A percentile compares a stretch with the other conserved stretches of the same genome.
These are phyloP conservation scores for Apodemus sylvaticus DNA, from an alignment of 2,113 vertebrate species.

Conservation along the genomic window DNA sequence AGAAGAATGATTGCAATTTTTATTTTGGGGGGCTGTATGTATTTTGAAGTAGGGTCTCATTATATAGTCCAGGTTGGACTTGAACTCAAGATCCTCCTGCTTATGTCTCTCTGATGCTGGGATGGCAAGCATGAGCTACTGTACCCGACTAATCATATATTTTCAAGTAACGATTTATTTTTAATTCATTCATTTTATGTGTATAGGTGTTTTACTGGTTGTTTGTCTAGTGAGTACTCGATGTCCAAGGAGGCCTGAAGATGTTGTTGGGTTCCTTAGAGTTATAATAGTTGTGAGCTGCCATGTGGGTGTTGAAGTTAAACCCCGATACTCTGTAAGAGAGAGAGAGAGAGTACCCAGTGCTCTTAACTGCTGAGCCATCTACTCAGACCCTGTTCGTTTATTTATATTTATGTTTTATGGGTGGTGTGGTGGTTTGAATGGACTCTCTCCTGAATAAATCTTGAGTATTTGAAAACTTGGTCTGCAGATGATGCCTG, in stretches of 20 bases:
- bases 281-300: background rate
- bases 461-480: no score
- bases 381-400: background rate
- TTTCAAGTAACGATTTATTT: slow-evolving; percentile 27
- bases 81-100: background rate
- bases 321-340: background rate
- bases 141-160: background rate
- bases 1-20: background rate
- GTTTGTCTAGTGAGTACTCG: background rate
- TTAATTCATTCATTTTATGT: background rate
- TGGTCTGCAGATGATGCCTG: background rate
- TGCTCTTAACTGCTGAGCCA: background rate
- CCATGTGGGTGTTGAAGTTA: background rate
- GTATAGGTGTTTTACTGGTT: background rate
- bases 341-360: background rate
- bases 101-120: background rate
- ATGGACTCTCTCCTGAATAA: background rate
- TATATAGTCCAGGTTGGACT: background rate
- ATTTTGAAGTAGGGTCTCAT: background rate
- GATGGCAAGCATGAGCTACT: background rate
- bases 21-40: background rate
- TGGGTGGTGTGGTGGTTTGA: background rate
- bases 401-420: background rate
- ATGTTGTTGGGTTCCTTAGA: background rate
- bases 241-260: background rate